phyloP scores from a whole-genome alignment of 2,113 vertebrate species.

The Actenoides lindsayi region DNA sequence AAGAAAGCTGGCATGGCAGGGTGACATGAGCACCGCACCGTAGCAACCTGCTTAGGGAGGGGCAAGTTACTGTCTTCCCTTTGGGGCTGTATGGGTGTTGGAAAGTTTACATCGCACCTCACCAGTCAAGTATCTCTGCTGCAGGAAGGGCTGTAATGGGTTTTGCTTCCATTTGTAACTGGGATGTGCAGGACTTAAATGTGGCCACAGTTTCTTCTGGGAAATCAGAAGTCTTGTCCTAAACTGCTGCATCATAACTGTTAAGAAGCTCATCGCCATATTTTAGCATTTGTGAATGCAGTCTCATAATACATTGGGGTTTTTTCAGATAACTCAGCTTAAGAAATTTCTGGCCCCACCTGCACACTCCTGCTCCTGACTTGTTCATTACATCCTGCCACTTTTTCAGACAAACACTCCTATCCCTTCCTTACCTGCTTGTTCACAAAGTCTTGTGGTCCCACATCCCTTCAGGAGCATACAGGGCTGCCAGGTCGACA shows the following conservation, averaged over 20 bases:
- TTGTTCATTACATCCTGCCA: not conserved
- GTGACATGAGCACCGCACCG: not conserved
- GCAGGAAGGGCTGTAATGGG: not conserved
- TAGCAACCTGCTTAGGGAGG: not conserved
- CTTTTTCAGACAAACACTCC: not conserved
- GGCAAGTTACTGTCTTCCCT: not conserved
- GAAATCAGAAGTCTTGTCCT: not conserved
- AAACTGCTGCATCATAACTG: not conserved
- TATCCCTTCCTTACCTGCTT: not conserved
- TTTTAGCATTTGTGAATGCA: not conserved
- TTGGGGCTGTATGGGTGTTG: rapidly evolving
- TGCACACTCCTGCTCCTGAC: not conserved
- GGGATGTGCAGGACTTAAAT: not conserved
- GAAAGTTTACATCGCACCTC: rapidly evolving
- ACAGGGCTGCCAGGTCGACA: not conserved
- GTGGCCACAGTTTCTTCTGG: not conserved
- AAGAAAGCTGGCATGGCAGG: not conserved
- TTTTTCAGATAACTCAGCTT: not conserved
- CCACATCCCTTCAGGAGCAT: not conserved
- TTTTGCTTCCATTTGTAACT: not conserved
- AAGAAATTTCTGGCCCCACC: not conserved
- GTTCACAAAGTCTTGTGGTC: not conserved
- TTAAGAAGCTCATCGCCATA: not conserved
- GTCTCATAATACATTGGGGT: not conserved
- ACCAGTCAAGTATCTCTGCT: not conserved